phyloP scores from a whole-genome alignment of 2,113 vertebrate genomes.

The Oryzias melastigma region DNA sequence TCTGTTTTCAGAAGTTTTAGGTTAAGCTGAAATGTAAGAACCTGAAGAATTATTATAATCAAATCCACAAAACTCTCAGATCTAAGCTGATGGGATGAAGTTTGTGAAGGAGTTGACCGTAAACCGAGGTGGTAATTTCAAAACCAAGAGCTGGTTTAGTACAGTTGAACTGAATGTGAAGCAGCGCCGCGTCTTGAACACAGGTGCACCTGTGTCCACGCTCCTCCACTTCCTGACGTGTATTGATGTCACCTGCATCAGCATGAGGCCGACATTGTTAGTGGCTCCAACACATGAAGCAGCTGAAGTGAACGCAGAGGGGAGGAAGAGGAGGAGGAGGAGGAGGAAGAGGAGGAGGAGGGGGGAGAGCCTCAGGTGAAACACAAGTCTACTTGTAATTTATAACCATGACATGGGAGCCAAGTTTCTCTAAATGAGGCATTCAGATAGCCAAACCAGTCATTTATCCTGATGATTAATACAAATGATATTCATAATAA shows the following conservation, averaged over 20 bases:
- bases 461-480: conserved; percentile 99
- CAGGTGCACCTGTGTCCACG: background rate
- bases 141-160: too few species aligned
- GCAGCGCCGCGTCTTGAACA: background rate
- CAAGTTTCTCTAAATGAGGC: conserved; percentile 99
- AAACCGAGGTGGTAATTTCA: too few species aligned
- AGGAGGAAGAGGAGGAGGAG: conserved; percentile 4
- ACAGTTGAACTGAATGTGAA: background rate
- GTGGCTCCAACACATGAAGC: conserved; percentile 74
- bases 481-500: conserved; percentile 99
- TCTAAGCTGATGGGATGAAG: too few species aligned
- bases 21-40: too few species aligned
- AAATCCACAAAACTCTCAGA: too few species aligned
- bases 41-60: too few species aligned
- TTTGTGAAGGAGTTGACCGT: background rate
- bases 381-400: conserved; percentile 93
- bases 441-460: conserved; percentile 99
- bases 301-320: conserved; percentile 58
- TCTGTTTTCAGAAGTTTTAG: too few species aligned
- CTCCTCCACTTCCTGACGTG: background rate
- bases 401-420: conserved; percentile 99
- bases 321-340: background rate
- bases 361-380: conserved; percentile 89
- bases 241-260: conserved; percentile 14
- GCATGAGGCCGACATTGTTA: conserved; percentile 77